Evolutionary conservation across 2,113 vertebrate genomes (phyloP).

Genomic region (Dicaeum eximium): DNA sequence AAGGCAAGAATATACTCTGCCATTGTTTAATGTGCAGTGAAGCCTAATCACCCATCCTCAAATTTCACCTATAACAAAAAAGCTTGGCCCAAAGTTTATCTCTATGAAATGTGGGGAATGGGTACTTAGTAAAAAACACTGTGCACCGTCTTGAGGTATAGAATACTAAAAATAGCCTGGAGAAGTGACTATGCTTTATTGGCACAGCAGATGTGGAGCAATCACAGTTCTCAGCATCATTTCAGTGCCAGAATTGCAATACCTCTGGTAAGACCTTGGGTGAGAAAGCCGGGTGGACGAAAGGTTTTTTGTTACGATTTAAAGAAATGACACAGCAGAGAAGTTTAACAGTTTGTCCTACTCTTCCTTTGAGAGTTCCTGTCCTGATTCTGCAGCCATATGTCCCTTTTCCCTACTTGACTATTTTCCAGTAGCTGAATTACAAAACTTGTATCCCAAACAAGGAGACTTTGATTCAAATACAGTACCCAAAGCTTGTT

Average conservation of each 20-base stretch:
- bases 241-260: neutral
- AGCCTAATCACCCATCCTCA: neutral
- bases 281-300: neutral
- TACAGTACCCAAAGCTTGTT: neutral
- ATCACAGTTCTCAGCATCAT: neutral
- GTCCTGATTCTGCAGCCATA: neutral
- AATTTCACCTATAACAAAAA: neutral
- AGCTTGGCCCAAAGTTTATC: neutral
- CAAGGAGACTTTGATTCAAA: neutral
- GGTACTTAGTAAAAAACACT: neutral
- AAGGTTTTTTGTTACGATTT: neutral
- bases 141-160: neutral
- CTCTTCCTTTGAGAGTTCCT: constrained; percentile 10
- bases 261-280: neutral
- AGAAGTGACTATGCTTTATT: neutral
- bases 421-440: constrained; percentile 26
- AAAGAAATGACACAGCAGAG: neutral
- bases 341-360: neutral
- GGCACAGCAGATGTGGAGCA: neutral
- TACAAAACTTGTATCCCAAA: neutral
- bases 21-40: neutral
- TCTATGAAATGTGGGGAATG: neutral
- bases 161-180: neutral
- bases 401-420: neutral
- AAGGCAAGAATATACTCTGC: neutral